These are phyloP conservation scores for Acrobasis suavella DNA, from an alignment of 2,888 invertebrate genomes.

Conservation along the genomic window DNA sequence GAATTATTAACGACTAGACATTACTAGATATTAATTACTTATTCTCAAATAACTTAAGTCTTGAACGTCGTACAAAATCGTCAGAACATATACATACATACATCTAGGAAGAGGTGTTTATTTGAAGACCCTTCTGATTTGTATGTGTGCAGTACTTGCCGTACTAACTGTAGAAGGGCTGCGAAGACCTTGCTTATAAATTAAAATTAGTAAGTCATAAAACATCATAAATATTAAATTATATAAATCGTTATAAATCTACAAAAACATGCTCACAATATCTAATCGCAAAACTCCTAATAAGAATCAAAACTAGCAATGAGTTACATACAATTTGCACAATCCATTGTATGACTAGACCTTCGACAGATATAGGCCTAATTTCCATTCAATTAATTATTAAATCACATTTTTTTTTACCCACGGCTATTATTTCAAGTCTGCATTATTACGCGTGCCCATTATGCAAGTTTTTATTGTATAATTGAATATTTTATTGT, in stretches of 20 bases:
- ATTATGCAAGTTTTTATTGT: slow-evolving; percentile 1
- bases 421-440: background rate
- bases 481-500: background rate
- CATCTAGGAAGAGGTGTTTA: too few relatives aligned
- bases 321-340: background rate
- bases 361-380: slow-evolving; percentile 3
- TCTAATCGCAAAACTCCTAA: background rate
- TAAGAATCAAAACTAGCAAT: background rate
- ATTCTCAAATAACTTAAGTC: too few relatives aligned
- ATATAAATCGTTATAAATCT: background rate
- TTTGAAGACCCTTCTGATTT: too few relatives aligned
- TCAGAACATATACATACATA: too few relatives aligned
- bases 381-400: background rate
- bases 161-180: too few relatives aligned
- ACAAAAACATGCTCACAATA: background rate
- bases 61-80: too few relatives aligned
- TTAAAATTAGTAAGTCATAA: too few relatives aligned
- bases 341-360: background rate
- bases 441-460: background rate
- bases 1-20: too few relatives aligned
- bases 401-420: slow-evolving; percentile 1
- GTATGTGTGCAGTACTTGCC: too few relatives aligned
- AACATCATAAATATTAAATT: too few relatives aligned
- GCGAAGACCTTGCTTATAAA: too few relatives aligned
- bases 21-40: too few relatives aligned